A percentile compares a stretch with the other conserved stretches of the same genome.
Evolutionary conservation across 2,888 invertebrate species (phyloP).

Genomic region (Eilema griseolum): DNA sequence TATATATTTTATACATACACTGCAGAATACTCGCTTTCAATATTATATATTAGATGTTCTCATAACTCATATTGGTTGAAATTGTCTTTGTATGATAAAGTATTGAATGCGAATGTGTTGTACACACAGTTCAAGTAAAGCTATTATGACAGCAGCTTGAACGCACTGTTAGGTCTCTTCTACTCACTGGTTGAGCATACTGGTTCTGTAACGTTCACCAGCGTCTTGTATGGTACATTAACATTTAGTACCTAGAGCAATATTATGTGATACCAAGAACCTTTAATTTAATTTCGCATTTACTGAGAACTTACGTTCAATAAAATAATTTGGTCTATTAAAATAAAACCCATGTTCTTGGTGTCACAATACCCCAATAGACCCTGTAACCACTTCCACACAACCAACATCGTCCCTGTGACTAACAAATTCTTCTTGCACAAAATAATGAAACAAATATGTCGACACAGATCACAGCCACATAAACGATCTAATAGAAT

Average conservation of each 20-base stretch:
- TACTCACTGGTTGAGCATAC: constrained; percentile 71
- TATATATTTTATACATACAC: constrained; percentile 44
- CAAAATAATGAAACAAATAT: constrained; percentile 53
- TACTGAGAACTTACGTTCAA: neutral
- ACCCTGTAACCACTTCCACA: constrained; percentile 72
- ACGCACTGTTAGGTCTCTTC: constrained; percentile 65
- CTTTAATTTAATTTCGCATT: neutral
- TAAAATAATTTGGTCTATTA: neutral
- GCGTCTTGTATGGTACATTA: constrained; percentile 66
- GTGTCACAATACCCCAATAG: constrained; percentile 51
- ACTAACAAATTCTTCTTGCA: constrained; percentile 83
- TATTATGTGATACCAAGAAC: constrained; percentile 52
- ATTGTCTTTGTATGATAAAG: constrained; percentile 25
- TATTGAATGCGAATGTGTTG: constrained; percentile 60
- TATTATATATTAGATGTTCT: constrained; percentile 28
- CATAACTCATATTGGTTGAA: constrained; percentile 14
- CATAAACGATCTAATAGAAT: constrained; percentile 39
- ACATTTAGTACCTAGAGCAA: constrained; percentile 59
- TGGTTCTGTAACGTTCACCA: constrained; percentile 71
- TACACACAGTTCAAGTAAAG: constrained; percentile 70
- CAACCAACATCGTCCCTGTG: constrained; percentile 79
- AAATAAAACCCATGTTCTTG: constrained; percentile 33
- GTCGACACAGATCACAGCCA: constrained; percentile 39
- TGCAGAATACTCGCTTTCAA: constrained; percentile 23
- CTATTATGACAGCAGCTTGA: constrained; percentile 69